A percentile compares a stretch with the other conserved stretches of the same genome.
These are phyloP conservation scores for Ctenopoma kingsleyae DNA, from an alignment of 2,797 vertebrate genomes.

Conservation along the genomic window DNA sequence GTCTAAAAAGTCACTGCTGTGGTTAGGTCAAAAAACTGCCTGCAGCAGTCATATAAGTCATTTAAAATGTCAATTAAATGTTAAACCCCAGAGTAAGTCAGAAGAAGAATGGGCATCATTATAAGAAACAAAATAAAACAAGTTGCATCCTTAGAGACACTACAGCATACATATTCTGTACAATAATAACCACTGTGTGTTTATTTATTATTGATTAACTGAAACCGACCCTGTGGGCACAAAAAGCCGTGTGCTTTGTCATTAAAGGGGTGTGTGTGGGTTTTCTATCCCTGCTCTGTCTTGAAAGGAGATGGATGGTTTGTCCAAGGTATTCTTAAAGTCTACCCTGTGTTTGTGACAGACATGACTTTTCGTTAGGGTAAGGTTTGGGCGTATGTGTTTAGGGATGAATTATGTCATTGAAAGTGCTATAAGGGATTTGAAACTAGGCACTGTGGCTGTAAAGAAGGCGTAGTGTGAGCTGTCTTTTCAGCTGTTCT, in stretches of 20 bases:
- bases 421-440: too few species aligned
- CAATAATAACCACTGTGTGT: not conserved
- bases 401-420: too few species aligned
- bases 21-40: constrained; percentile 35
- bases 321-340: constrained; percentile 14
- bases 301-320: constrained; percentile 56
- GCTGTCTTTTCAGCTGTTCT: too few species aligned
- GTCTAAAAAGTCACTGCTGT: constrained; percentile 21
- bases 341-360: not conserved
- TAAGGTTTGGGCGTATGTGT: too few species aligned
- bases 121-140: constrained; percentile 10
- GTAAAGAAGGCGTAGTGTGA: too few species aligned
- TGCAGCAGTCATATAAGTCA: constrained; percentile 6
- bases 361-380: too few species aligned
- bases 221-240: constrained; percentile 9
- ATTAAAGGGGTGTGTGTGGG: constrained; percentile 27
- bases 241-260: constrained; percentile 34
- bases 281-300: constrained; percentile 40
- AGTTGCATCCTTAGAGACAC: constrained; percentile 10
- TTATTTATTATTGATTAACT: constrained; percentile 20
- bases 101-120: constrained; percentile 25
- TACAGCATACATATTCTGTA: constrained; percentile 1
- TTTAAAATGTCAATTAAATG: constrained; percentile 66
- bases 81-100: constrained; percentile 13
- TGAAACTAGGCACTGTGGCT: too few species aligned